Base-by-base conservation (phyloP, 2,797 vertebrate genomes). In the Florisuga fusca region DNA sequence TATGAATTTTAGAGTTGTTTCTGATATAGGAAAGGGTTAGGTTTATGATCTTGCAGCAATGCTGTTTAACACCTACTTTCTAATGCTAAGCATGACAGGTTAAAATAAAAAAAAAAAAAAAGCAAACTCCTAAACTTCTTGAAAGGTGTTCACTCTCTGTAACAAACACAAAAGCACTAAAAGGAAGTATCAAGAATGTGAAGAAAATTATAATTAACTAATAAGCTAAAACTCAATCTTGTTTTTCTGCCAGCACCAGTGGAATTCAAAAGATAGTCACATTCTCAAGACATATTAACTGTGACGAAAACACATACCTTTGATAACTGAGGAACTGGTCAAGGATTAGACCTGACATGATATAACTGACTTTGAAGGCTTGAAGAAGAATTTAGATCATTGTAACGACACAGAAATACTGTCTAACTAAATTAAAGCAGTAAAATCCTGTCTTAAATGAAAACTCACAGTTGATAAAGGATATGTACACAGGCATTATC, bases 311-410 rank as follows among this genome's bases (percentile, higher is more conserved):
- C 48, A 63, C 34, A 74, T 72, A 91, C n/a, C 72, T 73, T 59
- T 51, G 38, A 58, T 91, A 96, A 71, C 38, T 77, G 78, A 96
- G 43, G 38, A 92, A 51, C 23, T 61, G 51, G 45, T 84, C 83
- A 89, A 87, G 15, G 55, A 92, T 95, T 93, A 87, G 43, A 88
- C 57, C 27, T 93, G 83, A 91, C 64, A 54, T 68, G 68, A 91
- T 45, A 62, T 75, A 92, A 90, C 9, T 77, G 82, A 89, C 31
- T 90, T 79, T 53, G 67, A 95, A 93, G 29, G 29, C 41, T 66
- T 93, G 61, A 94, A 87, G 45, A 76, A 46, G 54, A 91, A 62
- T 29, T 58, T 84, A 93, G 64, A 86, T 27, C 25, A 16, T 36
- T 33, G 15, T 36, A 87, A 18, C 22, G 90, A 87, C 91, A 94